Evolutionary conservation across 2,797 vertebrate genomes (phyloP).

Genomic region (Myotis myotis): DNA sequence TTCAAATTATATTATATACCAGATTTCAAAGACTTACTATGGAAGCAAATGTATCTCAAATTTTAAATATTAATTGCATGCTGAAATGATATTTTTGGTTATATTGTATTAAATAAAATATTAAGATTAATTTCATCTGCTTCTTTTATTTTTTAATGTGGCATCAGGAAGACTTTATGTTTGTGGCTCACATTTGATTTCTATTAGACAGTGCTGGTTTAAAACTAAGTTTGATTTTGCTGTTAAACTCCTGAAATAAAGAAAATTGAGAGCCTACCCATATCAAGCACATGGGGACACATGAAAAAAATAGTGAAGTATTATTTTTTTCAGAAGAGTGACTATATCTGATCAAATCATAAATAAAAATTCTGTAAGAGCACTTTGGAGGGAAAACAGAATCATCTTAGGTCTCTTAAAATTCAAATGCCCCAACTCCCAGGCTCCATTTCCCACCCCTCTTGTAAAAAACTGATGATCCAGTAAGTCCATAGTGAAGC

Average conservation of each 20-base stretch:
- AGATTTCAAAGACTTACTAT: background rate
- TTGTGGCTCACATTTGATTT: background rate
- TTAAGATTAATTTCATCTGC: background rate
- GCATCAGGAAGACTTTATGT: background rate
- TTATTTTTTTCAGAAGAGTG: background rate
- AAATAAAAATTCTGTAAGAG: background rate
- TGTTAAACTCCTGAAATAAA: slow-evolving; percentile 27
- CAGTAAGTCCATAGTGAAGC: background rate
- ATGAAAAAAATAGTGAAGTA: background rate
- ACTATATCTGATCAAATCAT: background rate
- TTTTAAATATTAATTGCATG: background rate
- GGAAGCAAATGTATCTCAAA: background rate
- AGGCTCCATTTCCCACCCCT: background rate
- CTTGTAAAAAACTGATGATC: background rate
- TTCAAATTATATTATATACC: slow-evolving; percentile 27
- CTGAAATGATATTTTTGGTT: slow-evolving; percentile 8
- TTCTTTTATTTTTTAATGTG: background rate
- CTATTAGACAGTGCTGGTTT: background rate
- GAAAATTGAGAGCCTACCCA: background rate
- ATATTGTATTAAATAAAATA: background rate
- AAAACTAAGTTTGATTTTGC: slow-evolving; percentile 37
- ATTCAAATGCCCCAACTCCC: background rate
- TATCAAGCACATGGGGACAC: background rate
- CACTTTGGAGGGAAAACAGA: background rate
- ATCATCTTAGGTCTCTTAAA: slow-evolving; percentile 21